These are phyloP conservation scores for Aurelia sp. DNA, from an alignment of 30 jellyfish, hydroid and myxozoan genomes.

Conservation along the genomic window DNA sequence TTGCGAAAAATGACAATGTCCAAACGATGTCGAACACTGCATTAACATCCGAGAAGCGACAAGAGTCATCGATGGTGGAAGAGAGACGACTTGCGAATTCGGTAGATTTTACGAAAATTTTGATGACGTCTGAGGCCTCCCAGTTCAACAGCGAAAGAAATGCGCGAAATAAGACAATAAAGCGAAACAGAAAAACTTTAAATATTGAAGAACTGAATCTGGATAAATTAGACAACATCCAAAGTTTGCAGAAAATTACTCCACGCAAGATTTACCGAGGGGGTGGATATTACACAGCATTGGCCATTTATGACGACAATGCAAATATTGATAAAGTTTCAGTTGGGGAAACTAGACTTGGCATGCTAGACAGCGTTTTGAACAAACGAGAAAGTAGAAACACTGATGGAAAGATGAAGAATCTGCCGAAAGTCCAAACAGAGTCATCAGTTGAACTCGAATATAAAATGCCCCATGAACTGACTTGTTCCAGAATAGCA, in stretches of 20 bases:
- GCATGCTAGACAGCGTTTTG: conserved; percentile 15
- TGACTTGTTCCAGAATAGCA: conserved; percentile 28
- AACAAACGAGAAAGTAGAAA: conserved; percentile 5
- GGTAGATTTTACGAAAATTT: not conserved
- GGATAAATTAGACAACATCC: not conserved
- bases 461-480: conserved; percentile 47
- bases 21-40: too few species aligned
- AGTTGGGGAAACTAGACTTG: conserved; percentile 54
- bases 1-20: too few species aligned
- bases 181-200: not conserved
- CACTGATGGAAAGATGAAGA: not conserved
- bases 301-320: conserved; percentile 53
- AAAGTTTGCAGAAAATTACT: conserved; percentile 6
- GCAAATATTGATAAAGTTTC: conserved; percentile 31
- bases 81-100: not conserved
- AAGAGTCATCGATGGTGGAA: not conserved
- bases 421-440: conserved; percentile 11
- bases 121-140: not conserved
- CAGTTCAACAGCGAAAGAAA: not conserved
- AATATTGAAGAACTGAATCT: not conserved
- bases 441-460: not conserved
- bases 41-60: too few species aligned
- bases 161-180: not conserved
- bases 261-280: conserved; percentile 61
- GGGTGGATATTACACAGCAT: conserved; percentile 52